Evolutionary conservation across 2,888 invertebrate genomes (phyloP).

Genomic region (Limenitis arthemis): DNA sequence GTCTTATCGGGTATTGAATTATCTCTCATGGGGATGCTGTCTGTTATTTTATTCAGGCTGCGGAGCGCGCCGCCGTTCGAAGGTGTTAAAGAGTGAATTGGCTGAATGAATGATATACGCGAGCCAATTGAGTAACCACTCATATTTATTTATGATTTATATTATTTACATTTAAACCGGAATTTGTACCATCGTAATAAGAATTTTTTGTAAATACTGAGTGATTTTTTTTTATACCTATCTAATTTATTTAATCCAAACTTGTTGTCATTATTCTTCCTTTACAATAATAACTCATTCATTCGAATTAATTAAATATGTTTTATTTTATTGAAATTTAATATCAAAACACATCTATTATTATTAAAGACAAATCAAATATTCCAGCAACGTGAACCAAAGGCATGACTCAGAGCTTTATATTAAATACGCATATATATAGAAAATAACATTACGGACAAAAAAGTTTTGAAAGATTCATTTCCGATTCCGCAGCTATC

Average conservation of each 20-base stretch:
- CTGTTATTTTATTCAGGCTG: conserved; percentile 62
- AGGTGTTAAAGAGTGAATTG: conserved; percentile 68
- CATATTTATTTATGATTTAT: not conserved
- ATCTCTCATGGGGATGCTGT: conserved; percentile 44
- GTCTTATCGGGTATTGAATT: conserved; percentile 41
- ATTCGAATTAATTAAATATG: not conserved
- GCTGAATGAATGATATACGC: conserved; percentile 60
- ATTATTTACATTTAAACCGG: not conserved
- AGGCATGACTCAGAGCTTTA: conserved; percentile 4
- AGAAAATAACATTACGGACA: conserved; percentile 30
- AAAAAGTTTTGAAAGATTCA: conserved; percentile 41
- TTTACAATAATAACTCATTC: too few relatives aligned
- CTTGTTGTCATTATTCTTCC: too few relatives aligned
- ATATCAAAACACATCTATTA: not conserved
- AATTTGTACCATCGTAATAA: too few relatives aligned
- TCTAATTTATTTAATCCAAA: too few relatives aligned
- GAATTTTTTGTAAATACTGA: too few relatives aligned
- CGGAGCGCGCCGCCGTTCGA: conserved; percentile 56
- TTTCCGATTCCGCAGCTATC: conserved; percentile 41
- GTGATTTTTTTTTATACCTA: too few relatives aligned
- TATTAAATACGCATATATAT: conserved; percentile 10
- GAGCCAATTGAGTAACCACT: conserved; percentile 36
- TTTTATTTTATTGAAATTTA: not conserved
- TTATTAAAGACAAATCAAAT: conserved; percentile 3
- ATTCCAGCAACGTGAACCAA: not conserved